Base-by-base conservation (phyloP, 2,888 invertebrate species). In the Panorpa germanica region DNA sequence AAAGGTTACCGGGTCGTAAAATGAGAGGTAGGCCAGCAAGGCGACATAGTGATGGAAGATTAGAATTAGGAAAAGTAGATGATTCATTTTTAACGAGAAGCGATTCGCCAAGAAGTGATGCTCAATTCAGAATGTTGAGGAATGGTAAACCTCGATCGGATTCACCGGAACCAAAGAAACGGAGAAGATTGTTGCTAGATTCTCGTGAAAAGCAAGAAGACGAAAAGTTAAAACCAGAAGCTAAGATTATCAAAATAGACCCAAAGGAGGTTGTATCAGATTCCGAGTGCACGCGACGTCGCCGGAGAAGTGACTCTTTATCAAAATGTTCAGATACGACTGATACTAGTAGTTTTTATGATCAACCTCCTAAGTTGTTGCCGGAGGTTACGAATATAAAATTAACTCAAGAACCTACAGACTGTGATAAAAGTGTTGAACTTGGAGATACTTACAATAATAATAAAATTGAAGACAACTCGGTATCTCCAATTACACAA, bases 131-230 rank as follows among this genome's bases (percentile, higher is more conserved):
- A n/a, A 64, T 65, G 35, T 52, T 72, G 32, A 55, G 73, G 29
- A 73, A 72, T 46, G 72, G 72, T 1, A 72, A 71, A 45, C 63
- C 69, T 25, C 59, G 71, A 32, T 66, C 67, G 35, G 55, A 68
- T n/a, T 65, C 65, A 40, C 55, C 56, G 37, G 45, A 43, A 11
- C 39, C 40, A 7, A 52, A 45, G 35, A 61, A 63, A 42, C 61
- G 62, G 41, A 55, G 65, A 38, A 55, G 62, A 40, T 47, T 67
- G 33, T 47, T 64, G 29, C 64, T 64, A 36, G 67, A 68, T 38
- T 64, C 68, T 35, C 42, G 47, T 18, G 33, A 36, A 9, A 25
- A 26, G 9, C 23, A 34, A 11, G 19, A 22, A 4, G 28, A 18
- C n/a, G 34, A 28, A 8, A 59, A 59, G 42, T 42, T 47, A 37